Evolutionary conservation across 2,888 invertebrate species (phyloP), one percentile per base, ranked within the genome.

Genomic region (Bruchidius siliquastri): DNA sequence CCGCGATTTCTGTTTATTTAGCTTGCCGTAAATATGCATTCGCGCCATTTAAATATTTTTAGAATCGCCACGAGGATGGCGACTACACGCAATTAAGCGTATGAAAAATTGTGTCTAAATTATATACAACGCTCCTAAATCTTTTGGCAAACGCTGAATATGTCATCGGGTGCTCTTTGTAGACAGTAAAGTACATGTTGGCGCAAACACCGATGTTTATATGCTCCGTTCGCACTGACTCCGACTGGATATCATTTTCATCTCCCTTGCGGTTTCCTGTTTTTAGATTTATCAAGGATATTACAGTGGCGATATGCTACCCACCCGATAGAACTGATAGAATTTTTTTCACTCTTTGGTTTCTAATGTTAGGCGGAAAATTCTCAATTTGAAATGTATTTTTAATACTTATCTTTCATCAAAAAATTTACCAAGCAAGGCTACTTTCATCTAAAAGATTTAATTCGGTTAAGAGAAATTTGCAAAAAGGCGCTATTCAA

Each of bases 141-240:
- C 76, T 78, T 73, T 73, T 75, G 74, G 72, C 75, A 71, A 18
- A 71, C 71, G 32, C 72, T 81, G 78, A 79, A 79, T 80, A 74
- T 78, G 75, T 81, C 80, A 75, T 71, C 78, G 68, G 68, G 30
- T 66, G 76, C 79, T 77, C 79, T 80, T 79, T 80, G 79, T 76
- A 76, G 76, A 73, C 76, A 74, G 72, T 74, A 74, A 71, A 77
- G 77, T 75, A 78, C 79, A 77, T 78, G 72, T 74, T 76, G 70
- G 75, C 74, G 73, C 76, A 79, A 77, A 77, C 76, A 77, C 73
- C 71, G 68, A 74, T 72, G 74, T 73, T 76, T 73, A 49, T 49
- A 49, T 49, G 49, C 49, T 8, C 18, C 49, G 49, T 49, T 13
- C 18, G 18, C 49, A 18, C 49, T 4, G 49, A 13, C 13, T 18